Evolutionary conservation across 2,797 vertebrate genomes (phyloP).

Genomic region (Dipus sagitta): DNA sequence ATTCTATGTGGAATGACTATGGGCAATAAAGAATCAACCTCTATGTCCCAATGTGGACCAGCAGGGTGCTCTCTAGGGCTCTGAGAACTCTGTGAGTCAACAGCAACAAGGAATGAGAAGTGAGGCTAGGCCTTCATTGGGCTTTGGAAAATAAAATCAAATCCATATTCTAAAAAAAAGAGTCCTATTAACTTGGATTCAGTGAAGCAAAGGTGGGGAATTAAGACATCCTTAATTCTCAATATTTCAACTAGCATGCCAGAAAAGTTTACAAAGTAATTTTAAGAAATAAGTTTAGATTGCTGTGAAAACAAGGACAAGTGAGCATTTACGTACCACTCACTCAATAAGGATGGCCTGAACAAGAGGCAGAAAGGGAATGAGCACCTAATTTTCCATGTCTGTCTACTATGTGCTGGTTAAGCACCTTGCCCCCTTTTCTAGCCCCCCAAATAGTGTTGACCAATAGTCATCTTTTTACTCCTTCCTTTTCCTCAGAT

Average conservation of each 20-base stretch:
- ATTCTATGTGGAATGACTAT: neutral
- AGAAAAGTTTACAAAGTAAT: neutral
- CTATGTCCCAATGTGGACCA: fast-evolving
- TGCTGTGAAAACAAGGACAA: neutral
- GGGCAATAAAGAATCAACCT: fast-evolving
- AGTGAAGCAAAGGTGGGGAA: neutral
- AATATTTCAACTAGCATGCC: neutral
- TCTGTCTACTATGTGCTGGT: neutral
- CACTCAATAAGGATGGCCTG: neutral
- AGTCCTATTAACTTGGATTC: neutral
- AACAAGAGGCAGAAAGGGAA: neutral
- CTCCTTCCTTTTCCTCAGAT: neutral
- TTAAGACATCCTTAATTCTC: neutral
- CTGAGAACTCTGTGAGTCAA: neutral
- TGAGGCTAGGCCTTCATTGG: fast-evolving
- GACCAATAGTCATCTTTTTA: neutral
- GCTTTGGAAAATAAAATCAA: neutral
- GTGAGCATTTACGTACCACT: neutral
- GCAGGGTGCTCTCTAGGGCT: neutral
- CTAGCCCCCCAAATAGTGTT: neutral
- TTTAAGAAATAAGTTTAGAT: neutral
- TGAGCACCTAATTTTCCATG: neutral
- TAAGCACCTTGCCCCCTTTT: neutral
- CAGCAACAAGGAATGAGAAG: neutral
- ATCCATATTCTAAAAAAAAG: neutral